Base-by-base conservation (phyloP, 2,797 vertebrate species). In the Pangasius krempfi region DNA sequence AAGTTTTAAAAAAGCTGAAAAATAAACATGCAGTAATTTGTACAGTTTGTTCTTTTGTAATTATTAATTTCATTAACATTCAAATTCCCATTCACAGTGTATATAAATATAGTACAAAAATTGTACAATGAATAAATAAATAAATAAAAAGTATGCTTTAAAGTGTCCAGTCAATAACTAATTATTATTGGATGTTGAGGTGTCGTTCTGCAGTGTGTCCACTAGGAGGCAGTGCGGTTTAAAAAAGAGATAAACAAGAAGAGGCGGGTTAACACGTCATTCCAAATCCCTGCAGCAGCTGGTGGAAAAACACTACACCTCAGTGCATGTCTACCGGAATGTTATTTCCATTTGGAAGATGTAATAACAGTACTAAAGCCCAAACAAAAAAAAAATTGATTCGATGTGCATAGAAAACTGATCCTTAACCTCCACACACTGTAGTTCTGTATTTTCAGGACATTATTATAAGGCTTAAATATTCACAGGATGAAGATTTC, bases 201-300 rank as follows among this genome's bases (percentile, higher is more conserved):
- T 40, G 84, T 86, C 4, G 30, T 85, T 82, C 25, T 7, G 3
- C 33, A 13, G 44, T 82, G 47, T 25, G n/a, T 50, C 76, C 89
- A 87, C 76, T 87, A 62, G 54, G 30, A 27, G 82, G 89, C 50
- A 73, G 56, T 37, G 78, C 33, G 12, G 83, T 40, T 16, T 25
- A 64, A 89, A 54, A 5, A 80, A 3, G 3, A 12, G 20, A 66
- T 50, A 47, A 30, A 64, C 40, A 9, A 0, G 30, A 20, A 33
- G 1, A 22, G 0, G 13, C 4, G 33, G 7, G 33, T 22, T 2
- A 70, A 22, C 7, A 12, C 30, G 72, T 64, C 22, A 50, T 86
- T 47, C n/a, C 25, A 44, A 30, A 40, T 62, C 1, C 18, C 10
- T 89, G n/a, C 83, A 66, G 68, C 27, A 75, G 83, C 27, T 47